Conservation (phyloP, 1,140 invertebrate species). For the Drosophila micromelanica region DNA sequence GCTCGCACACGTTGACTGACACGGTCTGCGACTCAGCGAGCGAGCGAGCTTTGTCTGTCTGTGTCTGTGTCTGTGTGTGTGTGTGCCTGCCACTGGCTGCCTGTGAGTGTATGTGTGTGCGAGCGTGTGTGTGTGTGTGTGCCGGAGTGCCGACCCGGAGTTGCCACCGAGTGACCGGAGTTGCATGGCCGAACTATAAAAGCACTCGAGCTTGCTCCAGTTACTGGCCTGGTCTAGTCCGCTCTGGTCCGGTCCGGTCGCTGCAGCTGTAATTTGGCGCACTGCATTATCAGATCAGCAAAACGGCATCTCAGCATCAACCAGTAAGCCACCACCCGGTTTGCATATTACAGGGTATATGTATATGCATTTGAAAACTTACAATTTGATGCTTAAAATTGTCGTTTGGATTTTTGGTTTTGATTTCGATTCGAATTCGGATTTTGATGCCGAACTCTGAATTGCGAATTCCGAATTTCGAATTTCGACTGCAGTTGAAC, state of each 20-base stretch:
- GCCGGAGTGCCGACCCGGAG: conserved; percentile 33
- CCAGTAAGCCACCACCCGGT: conserved; percentile 13
- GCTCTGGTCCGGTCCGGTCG: conserved; percentile 12
- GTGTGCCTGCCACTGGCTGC: too few species aligned
- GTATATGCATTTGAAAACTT: background rate
- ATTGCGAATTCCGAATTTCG: background rate
- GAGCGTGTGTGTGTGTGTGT: conserved; percentile 23
- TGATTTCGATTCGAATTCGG: background rate
- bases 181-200: conserved; percentile 40
- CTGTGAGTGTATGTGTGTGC: conserved; percentile 23
- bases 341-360: background rate
- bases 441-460: background rate
- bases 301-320: background rate
- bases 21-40: conserved; percentile 64
- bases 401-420: background rate
- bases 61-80: conserved; percentile 20
- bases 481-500: conserved; percentile 21
- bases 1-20: conserved; percentile 82
- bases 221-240: conserved; percentile 37
- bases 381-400: background rate
- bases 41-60: conserved; percentile 33
- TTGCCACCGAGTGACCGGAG: conserved; percentile 46
- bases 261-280: conserved; percentile 9
- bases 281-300: conserved; percentile 18
- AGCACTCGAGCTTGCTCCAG: conserved; percentile 45